Base-by-base conservation (phyloP, 2,113 vertebrate species). In the Pseudorasbora parva region DNA sequence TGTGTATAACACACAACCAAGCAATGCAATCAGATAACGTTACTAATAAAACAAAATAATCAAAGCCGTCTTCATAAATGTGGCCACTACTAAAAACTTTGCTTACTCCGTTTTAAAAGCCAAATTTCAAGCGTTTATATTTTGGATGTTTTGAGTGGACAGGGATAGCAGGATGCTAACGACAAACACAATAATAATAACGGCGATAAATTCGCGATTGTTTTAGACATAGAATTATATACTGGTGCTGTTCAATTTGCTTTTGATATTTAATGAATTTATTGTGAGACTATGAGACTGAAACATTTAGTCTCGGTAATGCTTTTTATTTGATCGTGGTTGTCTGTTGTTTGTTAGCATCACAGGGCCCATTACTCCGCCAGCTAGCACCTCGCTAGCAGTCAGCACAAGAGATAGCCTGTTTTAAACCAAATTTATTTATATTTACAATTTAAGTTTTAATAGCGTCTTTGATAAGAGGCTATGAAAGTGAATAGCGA, bases 281-380 rank as follows among this genome's bases (percentile, higher is more conserved):
- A n/a, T 10, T 5, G n/a, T 23, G n/a, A 59, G 3, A 25, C n/a
- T 23, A 2, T 11, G 57, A 59, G 8, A n/a, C n/a, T 59, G 1
- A 59, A 59, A 54, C 17, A 33, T 66, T 69, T 64, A 17, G 14
- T 5, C 59, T 19, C 15, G 33, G 83, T 73, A 87, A 59, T 86
- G 85, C 87, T 79, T 2, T 11, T 66, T 19, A 14, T 30, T 49
- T 49, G 14, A 64, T 79, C 23, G 33, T 27, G 8, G 15, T 17
- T 30, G 25, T 49, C 41, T 49, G 41, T 64, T 60, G 56, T 47
- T 62, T 79, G 57, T 64, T 49, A 79, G 77, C 17, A 66, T 30
- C 57, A 19, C 57, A 62, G 59, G 77, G 59, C 77, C 75, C 59
- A 15, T 66, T 10, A 79, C 57, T 79, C 17, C 23, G 77, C 57